Base-by-base conservation (phyloP, 2,113 vertebrate genomes). In the Lampris megalopsis region DNA sequence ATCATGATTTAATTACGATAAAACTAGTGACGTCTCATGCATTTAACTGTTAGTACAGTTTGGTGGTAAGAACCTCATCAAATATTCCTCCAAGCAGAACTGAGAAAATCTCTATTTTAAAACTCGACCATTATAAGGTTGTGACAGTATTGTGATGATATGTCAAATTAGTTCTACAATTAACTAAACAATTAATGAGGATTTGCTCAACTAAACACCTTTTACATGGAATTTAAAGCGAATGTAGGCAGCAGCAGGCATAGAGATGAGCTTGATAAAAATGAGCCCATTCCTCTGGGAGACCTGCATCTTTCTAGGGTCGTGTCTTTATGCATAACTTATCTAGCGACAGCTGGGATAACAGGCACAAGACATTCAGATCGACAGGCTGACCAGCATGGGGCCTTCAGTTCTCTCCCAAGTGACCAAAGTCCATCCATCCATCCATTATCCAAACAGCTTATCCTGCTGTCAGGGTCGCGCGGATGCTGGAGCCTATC, bases 331-430 rank as follows among this genome's bases (percentile, higher is more conserved):
- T 38, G 77, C 82, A 86, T 77, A 76, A 83, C 69, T 69, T 57
- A 89, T 62, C 49, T 43, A 61, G 48, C 77, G 66, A 38, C 8
- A 49, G 82, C 75, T 57, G 11, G 53, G 70, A 79, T 77, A 81
- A 80, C 73, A 78, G 63, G 73, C 67, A 8, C 53, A n/a, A 82
- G 81, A 73, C 77, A 72, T 79, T 77, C 68, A 77, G 83, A 91
- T 63, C 13, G 88, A 88, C 86, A 65, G 86, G 79, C 56, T 74
- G 83, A 84, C 87, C 86, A 84, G 79, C 83, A 77, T 50, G 73
- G 65, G 80, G 87, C 38, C 84, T 57, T 77, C 74, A 57, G 6
- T 63, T 80, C 58, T 45, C 64, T 61, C 82, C 65, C 85, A 71
- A 82, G 78, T 70, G 79, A 68, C 88, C 66, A 56, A 50, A 10